A percentile compares a stretch with the other conserved stretches of the same genome.
phyloP scores from a whole-genome alignment of 1,140 invertebrate genomes.

The Lanistes nyassanus region DNA sequence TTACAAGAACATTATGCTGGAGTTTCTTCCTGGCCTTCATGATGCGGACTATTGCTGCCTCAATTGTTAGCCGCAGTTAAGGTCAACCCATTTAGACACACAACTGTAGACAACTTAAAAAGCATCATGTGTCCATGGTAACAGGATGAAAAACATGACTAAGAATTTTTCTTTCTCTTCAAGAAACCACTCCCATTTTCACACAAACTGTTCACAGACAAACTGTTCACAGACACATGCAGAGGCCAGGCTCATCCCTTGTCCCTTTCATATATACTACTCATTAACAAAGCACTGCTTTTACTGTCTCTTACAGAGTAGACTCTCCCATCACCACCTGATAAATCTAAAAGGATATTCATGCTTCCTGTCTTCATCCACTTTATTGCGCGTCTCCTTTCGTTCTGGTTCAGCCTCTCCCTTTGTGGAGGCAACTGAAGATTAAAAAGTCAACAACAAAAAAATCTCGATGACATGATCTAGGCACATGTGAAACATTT shows the following conservation, averaged over 20 bases:
- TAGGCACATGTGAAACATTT: no score
- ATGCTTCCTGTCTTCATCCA: slow-evolving; percentile 99
- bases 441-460: slow-evolving; percentile 16
- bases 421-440: slow-evolving; percentile 85
- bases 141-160: no score
- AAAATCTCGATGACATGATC: neutral
- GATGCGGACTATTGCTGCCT: slow-evolving; percentile 98
- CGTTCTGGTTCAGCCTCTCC: slow-evolving; percentile 98
- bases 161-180: neutral
- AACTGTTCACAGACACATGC: neutral
- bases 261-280: neutral
- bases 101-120: neutral
- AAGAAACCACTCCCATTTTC: neutral
- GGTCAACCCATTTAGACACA: slow-evolving; percentile 18
- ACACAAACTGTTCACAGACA: neutral
- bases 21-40: slow-evolving; percentile 99
- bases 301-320: neutral
- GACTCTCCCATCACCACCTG: neutral
- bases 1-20: slow-evolving; percentile 86
- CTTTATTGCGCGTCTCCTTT: slow-evolving; percentile 96
- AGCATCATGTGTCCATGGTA: no score
- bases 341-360: slow-evolving; percentile 73
- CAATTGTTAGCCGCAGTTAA: slow-evolving; percentile 75
- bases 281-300: neutral
- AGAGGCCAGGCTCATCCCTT: neutral